Percentiles rank a stretch among this genome's conserved stretches.
Evolutionary conservation across 2,797 vertebrate species (phyloP).

Genomic region (Anniella stebbinsi): DNA sequence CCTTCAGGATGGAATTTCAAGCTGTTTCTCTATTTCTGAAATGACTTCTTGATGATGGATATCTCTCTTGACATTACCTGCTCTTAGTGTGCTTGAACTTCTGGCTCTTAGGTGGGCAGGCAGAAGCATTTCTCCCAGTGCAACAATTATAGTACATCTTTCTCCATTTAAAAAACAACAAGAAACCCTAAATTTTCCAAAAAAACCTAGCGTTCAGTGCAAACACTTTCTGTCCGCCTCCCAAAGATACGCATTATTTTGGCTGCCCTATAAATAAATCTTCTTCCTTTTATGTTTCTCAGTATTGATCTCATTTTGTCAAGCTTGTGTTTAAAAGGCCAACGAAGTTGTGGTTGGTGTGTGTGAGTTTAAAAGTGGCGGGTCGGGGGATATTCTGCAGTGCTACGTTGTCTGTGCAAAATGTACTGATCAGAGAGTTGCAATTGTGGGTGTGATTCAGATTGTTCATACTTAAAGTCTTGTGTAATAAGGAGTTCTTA

Average conservation of each 20-base stretch:
- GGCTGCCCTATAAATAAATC: neutral
- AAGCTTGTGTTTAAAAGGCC: neutral
- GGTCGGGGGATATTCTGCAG: neutral
- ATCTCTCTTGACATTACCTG: neutral
- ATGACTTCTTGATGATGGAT: conserved; percentile 31
- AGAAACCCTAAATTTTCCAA: neutral
- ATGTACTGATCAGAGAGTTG: neutral
- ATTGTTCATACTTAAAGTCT: neutral
- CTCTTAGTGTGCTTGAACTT: neutral
- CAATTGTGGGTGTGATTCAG: neutral
- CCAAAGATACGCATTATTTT: neutral
- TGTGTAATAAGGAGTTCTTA: conserved; percentile 18
- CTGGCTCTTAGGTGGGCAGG: neutral
- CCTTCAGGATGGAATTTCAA: conserved; percentile 20
- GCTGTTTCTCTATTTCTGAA: conserved; percentile 19
- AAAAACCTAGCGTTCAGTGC: neutral
- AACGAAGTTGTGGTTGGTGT: neutral
- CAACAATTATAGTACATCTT: neutral
- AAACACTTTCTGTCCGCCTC: neutral
- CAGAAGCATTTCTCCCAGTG: neutral
- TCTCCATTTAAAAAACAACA: neutral
- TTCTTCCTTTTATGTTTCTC: neutral
- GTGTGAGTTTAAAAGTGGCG: neutral
- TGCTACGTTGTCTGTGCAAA: neutral
- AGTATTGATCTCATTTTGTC: neutral